Base-by-base conservation (phyloP, 2,113 vertebrate species). In the Gnathonemus longibarbis region DNA sequence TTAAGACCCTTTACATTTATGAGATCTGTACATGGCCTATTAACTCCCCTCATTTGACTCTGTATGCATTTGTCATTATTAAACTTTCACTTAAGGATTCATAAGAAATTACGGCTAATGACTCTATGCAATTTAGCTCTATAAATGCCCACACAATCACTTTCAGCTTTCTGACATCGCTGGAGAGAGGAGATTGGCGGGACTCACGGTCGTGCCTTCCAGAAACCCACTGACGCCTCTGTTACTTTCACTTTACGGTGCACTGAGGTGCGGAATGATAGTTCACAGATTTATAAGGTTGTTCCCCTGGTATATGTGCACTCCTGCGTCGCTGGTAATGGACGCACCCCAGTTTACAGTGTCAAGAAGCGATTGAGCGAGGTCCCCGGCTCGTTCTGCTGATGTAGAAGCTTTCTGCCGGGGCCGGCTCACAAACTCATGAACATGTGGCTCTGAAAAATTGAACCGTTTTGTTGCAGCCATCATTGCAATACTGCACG, bases 11-110 rank as follows among this genome's bases (percentile, higher is more conserved):
- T 84, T 84, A 45, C 83, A 84, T 84, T 84, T 48, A 84, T 48
- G 83, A 84, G 45, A 84, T 84, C 83, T 46, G 83, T n/a, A 48
- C 83, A 84, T 46, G 45, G 83, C 42, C 83, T 48, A 84, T 84
- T 84, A 84, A 84, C 83, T 48, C 83, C 83, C 39, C 42, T 19
- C 45, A 84, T 84, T 46, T 48, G 19, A 84, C 42, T n/a, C 45
- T n/a, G 17, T 46, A 48, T 48, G 45, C 45, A 84, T 84, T n/a
- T 84, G 83, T 48, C 45, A 48, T 84, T 46, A 84, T 46, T 84
- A 39, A 84, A 48, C 50, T 53, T 87, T 5, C 50, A 53, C 50
- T 56, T 87, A 53, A 87, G 27, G 85, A 87, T 53, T 87, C 48
- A 87, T 53, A 87, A 35, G 85, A 52, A 87, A 35, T 87, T 52